Evolutionary conservation across 2,797 vertebrate species (phyloP).

Genomic region (Poeciliopsis gracilis): DNA sequence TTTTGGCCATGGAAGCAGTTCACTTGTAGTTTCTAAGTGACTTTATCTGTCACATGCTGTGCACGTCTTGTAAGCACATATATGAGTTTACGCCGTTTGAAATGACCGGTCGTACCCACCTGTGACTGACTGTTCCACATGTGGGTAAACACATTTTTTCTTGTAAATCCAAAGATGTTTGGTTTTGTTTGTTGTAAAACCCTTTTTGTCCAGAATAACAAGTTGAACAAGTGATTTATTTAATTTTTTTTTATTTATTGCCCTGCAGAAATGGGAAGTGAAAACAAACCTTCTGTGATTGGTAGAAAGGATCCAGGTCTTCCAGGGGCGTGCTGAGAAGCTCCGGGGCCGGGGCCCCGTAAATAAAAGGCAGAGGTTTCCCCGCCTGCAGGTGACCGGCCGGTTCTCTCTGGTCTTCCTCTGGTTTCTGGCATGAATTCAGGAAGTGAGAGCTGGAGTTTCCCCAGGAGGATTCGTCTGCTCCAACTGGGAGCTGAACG

Average conservation of each 20-base stretch:
- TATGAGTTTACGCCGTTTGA: too few relatives aligned
- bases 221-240: background rate
- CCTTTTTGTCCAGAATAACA: background rate
- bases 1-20: too few relatives aligned
- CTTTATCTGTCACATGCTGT: too few relatives aligned
- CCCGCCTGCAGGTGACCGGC: conserved; percentile 85
- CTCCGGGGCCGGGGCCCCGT: conserved; percentile 83
- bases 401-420: conserved; percentile 79
- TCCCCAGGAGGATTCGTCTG: background rate
- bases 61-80: too few relatives aligned
- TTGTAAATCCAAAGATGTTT: too few relatives aligned
- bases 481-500: background rate
- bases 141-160: too few relatives aligned
- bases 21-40: too few relatives aligned
- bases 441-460: background rate
- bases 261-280: background rate
- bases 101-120: too few relatives aligned
- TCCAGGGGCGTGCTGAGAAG: conserved; percentile 86
- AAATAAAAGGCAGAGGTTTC: conserved; percentile 88
- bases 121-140: too few relatives aligned
- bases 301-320: conserved; percentile 92
- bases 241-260: too few relatives aligned
- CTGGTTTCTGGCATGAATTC: conserved; percentile 56
- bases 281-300: conserved; percentile 83
- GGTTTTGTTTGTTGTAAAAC: too few relatives aligned